A percentile compares a stretch with the other conserved stretches of the same genome.
phyloP scores from a whole-genome alignment of 2,797 vertebrate species.

The Channallabes apus region DNA sequence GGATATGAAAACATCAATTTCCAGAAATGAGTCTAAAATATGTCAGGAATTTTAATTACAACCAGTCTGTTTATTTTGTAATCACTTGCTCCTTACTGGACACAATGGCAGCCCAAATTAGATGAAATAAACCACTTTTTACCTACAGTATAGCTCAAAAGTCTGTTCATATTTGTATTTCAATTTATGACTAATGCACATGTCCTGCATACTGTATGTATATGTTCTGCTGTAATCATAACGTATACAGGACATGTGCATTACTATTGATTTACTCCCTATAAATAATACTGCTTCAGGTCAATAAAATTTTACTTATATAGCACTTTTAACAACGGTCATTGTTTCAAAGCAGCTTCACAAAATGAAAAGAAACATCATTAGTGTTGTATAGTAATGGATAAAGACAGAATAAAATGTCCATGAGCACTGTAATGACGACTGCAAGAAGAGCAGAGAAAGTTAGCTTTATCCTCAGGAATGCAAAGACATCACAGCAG shows the following conservation, averaged over 20 bases:
- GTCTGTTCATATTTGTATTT: not conserved
- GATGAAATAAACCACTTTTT: not conserved
- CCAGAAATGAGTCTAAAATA: slow-evolving; percentile 1
- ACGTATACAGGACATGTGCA: not conserved
- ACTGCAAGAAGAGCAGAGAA: not conserved
- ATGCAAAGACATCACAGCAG: not conserved
- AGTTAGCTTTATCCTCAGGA: not conserved
- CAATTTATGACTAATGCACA: not conserved
- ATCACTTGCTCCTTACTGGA: not conserved
- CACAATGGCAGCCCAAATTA: not conserved
- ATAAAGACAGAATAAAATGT: not conserved
- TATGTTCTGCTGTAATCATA: not conserved
- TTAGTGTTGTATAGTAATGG: not conserved
- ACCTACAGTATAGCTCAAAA: not conserved
- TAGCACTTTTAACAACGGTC: too few species aligned
- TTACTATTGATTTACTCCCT: not conserved
- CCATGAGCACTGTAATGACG: not conserved
- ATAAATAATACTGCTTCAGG: not conserved
- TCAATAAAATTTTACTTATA: too few species aligned
- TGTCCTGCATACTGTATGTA: too few species aligned
- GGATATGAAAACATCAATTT: not conserved
- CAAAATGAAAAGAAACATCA: too few species aligned
- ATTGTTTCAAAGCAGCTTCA: too few species aligned
- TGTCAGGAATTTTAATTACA: slow-evolving; percentile 1
- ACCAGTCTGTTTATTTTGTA: slow-evolving; percentile 14